Evolutionary conservation across 2,888 invertebrate genomes (phyloP).

Genomic region (Diadegma fenestrale): DNA sequence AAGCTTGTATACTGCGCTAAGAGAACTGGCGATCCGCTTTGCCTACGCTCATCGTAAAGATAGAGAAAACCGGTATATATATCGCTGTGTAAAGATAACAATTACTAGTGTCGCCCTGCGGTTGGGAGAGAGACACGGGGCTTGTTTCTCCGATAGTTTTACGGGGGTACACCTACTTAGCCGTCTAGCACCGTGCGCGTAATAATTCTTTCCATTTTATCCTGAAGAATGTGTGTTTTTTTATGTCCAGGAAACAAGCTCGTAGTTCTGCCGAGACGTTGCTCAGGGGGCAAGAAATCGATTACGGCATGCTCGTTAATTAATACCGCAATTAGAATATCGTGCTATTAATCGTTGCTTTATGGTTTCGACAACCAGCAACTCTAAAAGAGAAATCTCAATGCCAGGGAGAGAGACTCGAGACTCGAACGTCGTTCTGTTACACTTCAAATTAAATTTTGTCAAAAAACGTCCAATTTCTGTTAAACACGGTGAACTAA

Average conservation of each 20-base stretch:
- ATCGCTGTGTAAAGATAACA: conserved; percentile 69
- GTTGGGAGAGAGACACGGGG: conserved; percentile 50
- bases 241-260: conserved; percentile 6
- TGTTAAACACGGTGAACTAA: too few species aligned
- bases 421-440: not conserved
- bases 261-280: conserved; percentile 28
- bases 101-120: conserved; percentile 68
- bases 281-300: conserved; percentile 45
- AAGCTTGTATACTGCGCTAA: conserved; percentile 44
- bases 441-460: too few species aligned
- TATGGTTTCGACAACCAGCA: conserved; percentile 45
- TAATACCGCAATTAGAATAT: conserved; percentile 67
- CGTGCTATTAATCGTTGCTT: conserved; percentile 51
- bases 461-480: too few species aligned
- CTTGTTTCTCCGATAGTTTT: conserved; percentile 43
- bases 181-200: conserved; percentile 45
- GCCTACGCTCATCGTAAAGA: conserved; percentile 69
- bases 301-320: conserved; percentile 64
- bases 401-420: not conserved
- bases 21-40: conserved; percentile 63
- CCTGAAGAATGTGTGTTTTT: conserved; percentile 5
- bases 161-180: conserved; percentile 54
- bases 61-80: conserved; percentile 68
- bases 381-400: conserved; percentile 34
- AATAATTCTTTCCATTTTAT: conserved; percentile 47